These are phyloP conservation scores for Sebastes nivosus DNA, from an alignment of 2,797 vertebrate genomes.

Conservation along the genomic window DNA sequence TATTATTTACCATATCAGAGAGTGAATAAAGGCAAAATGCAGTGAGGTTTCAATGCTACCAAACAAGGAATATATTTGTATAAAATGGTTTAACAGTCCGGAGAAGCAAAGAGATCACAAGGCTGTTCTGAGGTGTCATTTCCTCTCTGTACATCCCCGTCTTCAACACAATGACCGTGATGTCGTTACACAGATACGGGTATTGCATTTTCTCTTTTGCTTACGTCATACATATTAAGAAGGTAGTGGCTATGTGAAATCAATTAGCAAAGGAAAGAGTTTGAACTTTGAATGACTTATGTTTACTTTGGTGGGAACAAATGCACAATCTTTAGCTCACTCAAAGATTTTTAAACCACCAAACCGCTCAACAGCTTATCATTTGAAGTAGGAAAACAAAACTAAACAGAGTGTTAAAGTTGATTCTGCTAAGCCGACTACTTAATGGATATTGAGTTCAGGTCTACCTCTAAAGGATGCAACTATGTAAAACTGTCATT, in stretches of 20 bases:
- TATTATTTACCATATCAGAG: neutral
- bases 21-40: neutral
- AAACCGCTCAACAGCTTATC: neutral
- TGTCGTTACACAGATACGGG: constrained; percentile 3
- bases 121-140: constrained; percentile 42
- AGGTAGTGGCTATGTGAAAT: neutral
- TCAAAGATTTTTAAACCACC: neutral
- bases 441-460: neutral
- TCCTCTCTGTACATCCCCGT: constrained; percentile 48
- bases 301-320: constrained; percentile 3
- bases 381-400: neutral
- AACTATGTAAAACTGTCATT: neutral
- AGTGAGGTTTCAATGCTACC: neutral
- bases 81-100: neutral
- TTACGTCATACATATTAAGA: neutral
- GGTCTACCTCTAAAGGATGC: neutral
- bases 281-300: neutral
- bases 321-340: neutral
- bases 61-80: neutral
- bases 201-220: neutral
- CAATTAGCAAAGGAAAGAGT: neutral
- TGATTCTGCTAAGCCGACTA: neutral
- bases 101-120: constrained; percentile 11
- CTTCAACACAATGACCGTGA: neutral
- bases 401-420: neutral